A percentile compares a stretch with the other conserved stretches of the same genome.
Evolutionary conservation across 2,888 invertebrate species (phyloP).

Genomic region (Nomada fucata): DNA sequence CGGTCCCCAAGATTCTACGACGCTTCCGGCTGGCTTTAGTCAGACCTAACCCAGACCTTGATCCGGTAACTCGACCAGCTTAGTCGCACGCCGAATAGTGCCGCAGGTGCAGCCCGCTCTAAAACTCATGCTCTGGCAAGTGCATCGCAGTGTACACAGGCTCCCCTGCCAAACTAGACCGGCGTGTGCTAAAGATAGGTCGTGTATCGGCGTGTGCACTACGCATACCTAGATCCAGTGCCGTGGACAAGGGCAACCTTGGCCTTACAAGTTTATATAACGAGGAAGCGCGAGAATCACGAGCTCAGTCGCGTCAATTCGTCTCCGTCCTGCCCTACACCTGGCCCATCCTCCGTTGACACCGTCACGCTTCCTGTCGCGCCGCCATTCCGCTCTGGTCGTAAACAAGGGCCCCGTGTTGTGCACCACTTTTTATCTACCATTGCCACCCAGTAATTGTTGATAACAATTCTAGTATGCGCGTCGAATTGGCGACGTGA

Average conservation of each 20-base stretch:
- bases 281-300: constrained; percentile 71
- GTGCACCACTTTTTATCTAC: too few species aligned
- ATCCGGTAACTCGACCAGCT: background rate
- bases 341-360: background rate
- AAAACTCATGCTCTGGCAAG: constrained; percentile 23
- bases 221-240: constrained; percentile 54
- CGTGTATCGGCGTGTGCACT: constrained; percentile 61
- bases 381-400: background rate
- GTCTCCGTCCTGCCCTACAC: constrained; percentile 59
- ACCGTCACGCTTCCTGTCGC: constrained; percentile 8
- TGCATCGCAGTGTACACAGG: constrained; percentile 12
- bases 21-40: background rate
- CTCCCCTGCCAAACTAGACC: constrained; percentile 69
- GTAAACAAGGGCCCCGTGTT: background rate
- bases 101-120: background rate
- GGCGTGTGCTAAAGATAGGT: constrained; percentile 78
- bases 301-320: constrained; percentile 71
- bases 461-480: too few species aligned
- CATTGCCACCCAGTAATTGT: too few species aligned
- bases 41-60: constrained; percentile 40
- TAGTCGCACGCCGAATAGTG: background rate
- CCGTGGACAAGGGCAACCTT: constrained; percentile 77
- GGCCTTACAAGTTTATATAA: constrained; percentile 81
- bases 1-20: too few species aligned
- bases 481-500: too few species aligned